Evolutionary conservation across 2,797 vertebrate genomes (phyloP).

Genomic region (Hippocampus kuda): DNA sequence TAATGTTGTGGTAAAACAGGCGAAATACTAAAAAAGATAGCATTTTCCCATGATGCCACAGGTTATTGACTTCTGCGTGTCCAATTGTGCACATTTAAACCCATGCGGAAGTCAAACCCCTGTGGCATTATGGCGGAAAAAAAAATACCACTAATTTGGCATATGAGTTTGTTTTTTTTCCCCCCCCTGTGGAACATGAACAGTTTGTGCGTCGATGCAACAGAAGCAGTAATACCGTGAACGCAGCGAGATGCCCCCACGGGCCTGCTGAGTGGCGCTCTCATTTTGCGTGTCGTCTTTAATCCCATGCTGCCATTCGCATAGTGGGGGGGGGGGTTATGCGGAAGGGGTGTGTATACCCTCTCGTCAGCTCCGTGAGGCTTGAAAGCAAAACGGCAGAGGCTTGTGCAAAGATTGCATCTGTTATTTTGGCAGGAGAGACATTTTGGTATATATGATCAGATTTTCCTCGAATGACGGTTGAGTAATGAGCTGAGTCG

Average conservation of each 20-base stretch:
- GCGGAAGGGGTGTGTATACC: not conserved
- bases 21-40: too few species aligned
- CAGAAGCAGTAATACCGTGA: not conserved
- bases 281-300: not conserved
- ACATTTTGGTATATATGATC: not conserved
- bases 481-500: not conserved
- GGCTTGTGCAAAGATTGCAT: not conserved
- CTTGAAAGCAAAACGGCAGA: not conserved
- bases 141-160: too few species aligned
- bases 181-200: not conserved
- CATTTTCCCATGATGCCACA: too few species aligned
- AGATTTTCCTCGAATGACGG: not conserved
- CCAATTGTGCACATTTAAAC: too few species aligned
- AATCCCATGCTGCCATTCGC: not conserved
- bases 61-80: too few species aligned
- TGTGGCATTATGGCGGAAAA: too few species aligned
- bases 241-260: not conserved
- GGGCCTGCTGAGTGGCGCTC: not conserved
- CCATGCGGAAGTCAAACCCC: too few species aligned
- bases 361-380: not conserved
- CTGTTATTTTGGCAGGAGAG: not conserved
- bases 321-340: not conserved
- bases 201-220: not conserved
- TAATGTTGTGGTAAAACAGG: too few species aligned
- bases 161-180: not conserved